These are phyloP conservation scores for Sula dactylatra DNA, from an alignment of 2,113 vertebrate genomes.

Conservation along the genomic window DNA sequence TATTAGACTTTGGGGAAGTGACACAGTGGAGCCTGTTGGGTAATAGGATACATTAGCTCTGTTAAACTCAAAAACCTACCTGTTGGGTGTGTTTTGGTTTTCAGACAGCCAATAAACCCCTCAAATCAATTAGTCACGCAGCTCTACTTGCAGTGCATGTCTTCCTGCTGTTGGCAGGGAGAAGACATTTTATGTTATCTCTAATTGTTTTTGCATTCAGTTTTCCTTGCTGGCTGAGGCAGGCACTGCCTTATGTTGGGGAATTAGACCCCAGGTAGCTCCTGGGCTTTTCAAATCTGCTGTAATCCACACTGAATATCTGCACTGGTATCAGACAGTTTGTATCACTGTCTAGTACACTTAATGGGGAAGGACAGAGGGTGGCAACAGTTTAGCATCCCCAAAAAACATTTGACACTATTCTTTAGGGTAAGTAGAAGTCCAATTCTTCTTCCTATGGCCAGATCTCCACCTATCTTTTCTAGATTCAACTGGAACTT, in stretches of 20 bases:
- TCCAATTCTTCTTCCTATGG: not conserved
- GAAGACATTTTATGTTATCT: not conserved
- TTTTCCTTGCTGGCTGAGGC: not conserved
- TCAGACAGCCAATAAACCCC: not conserved
- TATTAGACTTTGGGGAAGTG: not conserved
- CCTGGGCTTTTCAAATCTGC: not conserved
- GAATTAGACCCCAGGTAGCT: not conserved
- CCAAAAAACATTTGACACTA: not conserved
- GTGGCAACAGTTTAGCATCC: not conserved
- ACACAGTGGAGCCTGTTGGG: not conserved
- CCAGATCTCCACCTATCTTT: not conserved
- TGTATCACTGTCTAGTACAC: accelerated
- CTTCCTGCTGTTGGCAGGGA: conserved; percentile 21
- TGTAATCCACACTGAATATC: not conserved
- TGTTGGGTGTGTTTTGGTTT: conserved; percentile 8
- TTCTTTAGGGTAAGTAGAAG: not conserved
- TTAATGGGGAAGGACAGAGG: not conserved
- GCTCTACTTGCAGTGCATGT: not conserved
- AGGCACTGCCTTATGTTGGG: not conserved
- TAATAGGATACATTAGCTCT: not conserved
- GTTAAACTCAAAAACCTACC: not conserved
- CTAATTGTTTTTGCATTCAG: conserved; percentile 5
- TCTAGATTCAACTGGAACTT: not conserved
- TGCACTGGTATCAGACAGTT: not conserved
- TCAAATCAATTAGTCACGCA: not conserved